Conservation (phyloP, 2,797 vertebrate genomes). For the Neomorphus geoffroyi region DNA sequence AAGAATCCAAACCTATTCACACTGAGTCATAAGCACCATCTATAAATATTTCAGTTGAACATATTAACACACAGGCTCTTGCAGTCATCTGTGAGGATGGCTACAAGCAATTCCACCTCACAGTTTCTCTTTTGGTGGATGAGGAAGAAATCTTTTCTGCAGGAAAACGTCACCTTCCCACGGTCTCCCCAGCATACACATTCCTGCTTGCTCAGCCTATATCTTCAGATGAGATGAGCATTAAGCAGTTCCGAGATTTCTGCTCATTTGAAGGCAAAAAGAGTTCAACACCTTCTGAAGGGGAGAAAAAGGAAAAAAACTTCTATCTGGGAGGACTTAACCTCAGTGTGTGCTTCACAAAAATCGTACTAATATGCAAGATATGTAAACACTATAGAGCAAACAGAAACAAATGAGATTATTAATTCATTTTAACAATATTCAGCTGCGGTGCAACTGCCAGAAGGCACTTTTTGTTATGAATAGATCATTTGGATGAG, state of each 20-base stretch:
- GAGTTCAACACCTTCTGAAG: conserved; percentile 11
- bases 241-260: background rate
- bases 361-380: conserved; percentile 70
- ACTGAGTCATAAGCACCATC: background rate
- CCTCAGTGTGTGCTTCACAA: conserved; percentile 48
- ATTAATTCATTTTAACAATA: conserved; percentile 70
- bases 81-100: background rate
- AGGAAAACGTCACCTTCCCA: background rate
- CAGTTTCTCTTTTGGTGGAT: background rate
- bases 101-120: background rate
- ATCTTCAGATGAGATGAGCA: background rate
- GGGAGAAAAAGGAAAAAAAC: background rate
- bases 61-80: background rate
- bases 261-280: background rate
- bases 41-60: background rate
- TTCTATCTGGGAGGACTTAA: conserved; percentile 45
- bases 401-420: conserved; percentile 77
- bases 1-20: background rate
- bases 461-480: conserved; percentile 77
- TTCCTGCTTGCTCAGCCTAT: background rate
- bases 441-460: conserved; percentile 74
- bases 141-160: background rate
- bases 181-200: background rate
- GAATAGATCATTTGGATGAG: conserved; percentile 70
- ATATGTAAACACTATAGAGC: conserved; percentile 78